Base-by-base conservation (phyloP, 2,888 invertebrate genomes). In the Melipona bicolor region DNA sequence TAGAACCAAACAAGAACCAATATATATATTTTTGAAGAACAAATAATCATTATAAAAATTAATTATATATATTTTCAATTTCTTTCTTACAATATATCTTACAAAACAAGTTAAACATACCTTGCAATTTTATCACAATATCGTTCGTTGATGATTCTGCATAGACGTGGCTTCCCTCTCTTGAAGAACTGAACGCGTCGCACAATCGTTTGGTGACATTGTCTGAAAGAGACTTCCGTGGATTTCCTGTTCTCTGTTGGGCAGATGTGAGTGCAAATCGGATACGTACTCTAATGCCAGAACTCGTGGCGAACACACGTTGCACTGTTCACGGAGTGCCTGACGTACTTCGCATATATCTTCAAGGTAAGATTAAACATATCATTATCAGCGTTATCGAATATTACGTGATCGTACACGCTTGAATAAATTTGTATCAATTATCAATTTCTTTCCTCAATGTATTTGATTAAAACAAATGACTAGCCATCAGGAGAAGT, bases 311-410 rank as follows among this genome's bases (percentile, higher is more conserved):
- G 43, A 97, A 97, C 93, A 97, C 98, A 2, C 96, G 97, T 89
- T 98, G 98, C 94, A 97, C 96, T 84, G 96, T 97, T 82, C 97
- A 97, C 92, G 97, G 97, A 77, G 97, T 97, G n/a, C 96, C 97
- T 88, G 97, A 97, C 87, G 96, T 96, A 77, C 94, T 97, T 92
- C 97, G 97, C 95, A 97, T 98, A 92, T 96, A 97, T 94, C 95
- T 98, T 89, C 97, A 97, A 96, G 97, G 98, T 98, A 95, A 94
- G 88, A 27, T 54, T 15, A 5, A 27, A 75, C 21, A 32, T 17
- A 15, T 24, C n/a, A 17, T 77, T 70, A 50, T 61, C 50, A 36
- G n/a, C 17, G n/a, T 64, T 19, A 52, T 70, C 27, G 15, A 36
- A 54, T 4, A 24, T 54, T 52, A 52, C 6, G 13, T 9, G 5